Percentiles rank a stretch among this genome's conserved stretches.
Evolutionary conservation across 2,113 vertebrate genomes (phyloP).

Genomic region (Sorex araneus): DNA sequence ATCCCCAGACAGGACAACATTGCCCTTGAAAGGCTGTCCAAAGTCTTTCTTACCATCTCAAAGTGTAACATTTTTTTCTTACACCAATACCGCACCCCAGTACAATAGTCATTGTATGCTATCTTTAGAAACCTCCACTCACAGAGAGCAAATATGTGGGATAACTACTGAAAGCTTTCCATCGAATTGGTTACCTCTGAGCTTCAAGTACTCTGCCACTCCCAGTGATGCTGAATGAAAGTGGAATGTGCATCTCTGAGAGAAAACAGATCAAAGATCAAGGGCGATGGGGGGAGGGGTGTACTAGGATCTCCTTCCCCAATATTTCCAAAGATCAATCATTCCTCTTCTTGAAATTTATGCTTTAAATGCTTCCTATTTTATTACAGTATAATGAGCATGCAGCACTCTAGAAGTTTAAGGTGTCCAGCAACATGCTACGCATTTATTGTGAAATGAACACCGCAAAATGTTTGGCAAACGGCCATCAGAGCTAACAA

Average conservation of each 20-base stretch:
- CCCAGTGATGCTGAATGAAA: background rate
- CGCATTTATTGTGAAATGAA: background rate
- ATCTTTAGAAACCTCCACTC: background rate
- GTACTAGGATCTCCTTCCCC: background rate
- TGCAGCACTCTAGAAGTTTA: background rate
- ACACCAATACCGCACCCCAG: background rate
- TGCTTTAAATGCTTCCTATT: background rate
- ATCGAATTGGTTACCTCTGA: background rate
- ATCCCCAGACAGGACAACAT: background rate
- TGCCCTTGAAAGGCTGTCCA: background rate
- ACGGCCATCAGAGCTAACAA: background rate
- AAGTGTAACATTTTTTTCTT: constrained; percentile 10
- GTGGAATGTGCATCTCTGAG: background rate
- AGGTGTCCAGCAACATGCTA: background rate
- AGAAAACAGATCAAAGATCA: background rate
- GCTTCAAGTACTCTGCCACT: background rate
- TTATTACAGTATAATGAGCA: background rate
- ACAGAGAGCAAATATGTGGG: background rate
- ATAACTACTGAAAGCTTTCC: background rate
- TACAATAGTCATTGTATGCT: background rate
- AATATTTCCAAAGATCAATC: constrained; percentile 28
- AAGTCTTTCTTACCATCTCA: background rate
- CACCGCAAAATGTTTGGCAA: background rate
- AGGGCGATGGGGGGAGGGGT: fast-evolving
- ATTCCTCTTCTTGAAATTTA: background rate